These are phyloP conservation scores for Ptychoptera albimana DNA, from an alignment of 2,888 invertebrate genomes.

Conservation along the genomic window DNA sequence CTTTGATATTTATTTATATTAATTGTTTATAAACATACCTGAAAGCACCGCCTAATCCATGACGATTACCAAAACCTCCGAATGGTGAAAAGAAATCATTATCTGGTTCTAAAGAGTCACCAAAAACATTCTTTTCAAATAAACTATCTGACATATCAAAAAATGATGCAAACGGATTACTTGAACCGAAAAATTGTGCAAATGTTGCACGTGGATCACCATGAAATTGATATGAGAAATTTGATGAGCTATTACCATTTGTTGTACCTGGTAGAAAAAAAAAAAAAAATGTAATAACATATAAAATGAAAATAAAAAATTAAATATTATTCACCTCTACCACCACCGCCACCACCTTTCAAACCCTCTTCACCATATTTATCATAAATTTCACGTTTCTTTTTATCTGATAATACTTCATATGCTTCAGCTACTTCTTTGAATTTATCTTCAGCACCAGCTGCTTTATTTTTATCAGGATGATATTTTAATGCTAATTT, in stretches of 20 bases:
- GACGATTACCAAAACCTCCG: constrained; percentile 50
- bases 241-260: constrained; percentile 41
- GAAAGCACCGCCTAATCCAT: constrained; percentile 55
- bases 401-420: constrained; percentile 90
- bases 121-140: constrained; percentile 47
- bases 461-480: constrained; percentile 93
- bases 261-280: constrained; percentile 33
- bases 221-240: constrained; percentile 78
- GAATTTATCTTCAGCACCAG: constrained; percentile 91
- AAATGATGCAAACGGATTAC: constrained; percentile 85
- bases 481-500: constrained; percentile 95
- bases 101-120: constrained; percentile 57
- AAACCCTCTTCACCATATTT: constrained; percentile 86
- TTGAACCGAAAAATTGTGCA: constrained; percentile 92
- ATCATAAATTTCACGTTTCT: constrained; percentile 90
- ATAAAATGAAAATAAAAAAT: neutral
- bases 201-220: constrained; percentile 95
- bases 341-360: constrained; percentile 54
- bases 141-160: constrained; percentile 56
- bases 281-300: neutral
- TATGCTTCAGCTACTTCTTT: constrained; percentile 98
- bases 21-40: constrained; percentile 18
- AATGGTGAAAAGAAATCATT: constrained; percentile 67
- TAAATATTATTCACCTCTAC: constrained; percentile 28
- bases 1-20: too few relatives aligned